A percentile compares a stretch with the other conserved stretches of the same genome.
phyloP scores from a whole-genome alignment of 2,888 invertebrate genomes.

The Odontocolon sp. region DNA sequence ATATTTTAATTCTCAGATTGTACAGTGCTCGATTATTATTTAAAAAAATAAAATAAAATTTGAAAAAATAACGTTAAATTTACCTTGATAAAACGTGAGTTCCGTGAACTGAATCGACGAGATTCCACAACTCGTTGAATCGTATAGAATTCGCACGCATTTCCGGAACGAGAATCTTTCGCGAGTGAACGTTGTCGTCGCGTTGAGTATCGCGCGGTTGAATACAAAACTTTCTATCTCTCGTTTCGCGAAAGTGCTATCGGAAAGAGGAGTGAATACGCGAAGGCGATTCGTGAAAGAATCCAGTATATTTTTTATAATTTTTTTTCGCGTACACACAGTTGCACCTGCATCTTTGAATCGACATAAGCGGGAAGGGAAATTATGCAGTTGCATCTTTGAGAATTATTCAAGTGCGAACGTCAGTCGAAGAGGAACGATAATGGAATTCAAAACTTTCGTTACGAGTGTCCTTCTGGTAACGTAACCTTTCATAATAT shows the following conservation, averaged over 20 bases:
- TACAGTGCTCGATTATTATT: too few relatives aligned
- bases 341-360: background rate
- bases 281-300: constrained; percentile 25
- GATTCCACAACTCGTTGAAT: background rate
- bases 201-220: background rate
- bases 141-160: constrained; percentile 42
- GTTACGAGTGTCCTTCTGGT: constrained; percentile 65
- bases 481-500: constrained; percentile 1
- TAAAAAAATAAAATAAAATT: too few relatives aligned
- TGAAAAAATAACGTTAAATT: too few relatives aligned
- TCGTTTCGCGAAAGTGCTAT: background rate
- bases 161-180: constrained; percentile 51
- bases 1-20: too few relatives aligned
- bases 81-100: too few relatives aligned
- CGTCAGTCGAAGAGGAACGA: constrained; percentile 31
- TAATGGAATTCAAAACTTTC: constrained; percentile 65
- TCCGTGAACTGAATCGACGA: constrained; percentile 7
- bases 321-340: constrained; percentile 5
- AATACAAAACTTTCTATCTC: constrained; percentile 52
- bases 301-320: constrained; percentile 23
- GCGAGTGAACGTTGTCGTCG: constrained; percentile 39
- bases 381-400: constrained; percentile 2
- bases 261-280: constrained; percentile 6
- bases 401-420: constrained; percentile 20
- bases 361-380: background rate